These are phyloP conservation scores for Sarcophaga rosellei DNA, from an alignment of 2,888 invertebrate species.

Conservation along the genomic window DNA sequence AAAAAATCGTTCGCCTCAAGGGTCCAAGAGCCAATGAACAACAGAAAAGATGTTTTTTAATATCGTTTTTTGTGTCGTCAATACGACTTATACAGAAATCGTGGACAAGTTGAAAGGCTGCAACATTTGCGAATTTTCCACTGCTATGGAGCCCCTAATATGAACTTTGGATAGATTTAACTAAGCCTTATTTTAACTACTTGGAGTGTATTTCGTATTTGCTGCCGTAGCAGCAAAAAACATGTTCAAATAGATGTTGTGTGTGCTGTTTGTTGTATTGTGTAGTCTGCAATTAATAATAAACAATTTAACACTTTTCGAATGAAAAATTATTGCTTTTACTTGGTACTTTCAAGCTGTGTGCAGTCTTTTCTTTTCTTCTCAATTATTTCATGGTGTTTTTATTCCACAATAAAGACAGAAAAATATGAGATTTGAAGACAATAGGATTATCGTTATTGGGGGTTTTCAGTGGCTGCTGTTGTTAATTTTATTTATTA, in stretches of 20 bases:
- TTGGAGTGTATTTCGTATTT: not conserved
- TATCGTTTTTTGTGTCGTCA: too few relatives aligned
- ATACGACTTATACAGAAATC: too few relatives aligned
- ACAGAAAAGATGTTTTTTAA: too few relatives aligned
- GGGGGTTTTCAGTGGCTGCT: slow-evolving; percentile 14
- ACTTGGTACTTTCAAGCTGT: slow-evolving; percentile 62
- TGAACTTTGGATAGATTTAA: too few relatives aligned
- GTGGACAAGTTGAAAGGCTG: too few relatives aligned
- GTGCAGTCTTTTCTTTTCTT: slow-evolving; percentile 18
- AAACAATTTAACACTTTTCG: slow-evolving; percentile 78
- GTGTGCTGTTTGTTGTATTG: slow-evolving; percentile 65
- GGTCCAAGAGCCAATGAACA: too few relatives aligned
- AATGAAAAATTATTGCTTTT: slow-evolving; percentile 77
- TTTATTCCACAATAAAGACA: slow-evolving; percentile 4
- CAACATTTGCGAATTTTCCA: too few relatives aligned
- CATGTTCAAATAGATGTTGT: slow-evolving; percentile 40
- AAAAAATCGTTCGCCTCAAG: too few relatives aligned
- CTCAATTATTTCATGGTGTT: slow-evolving; percentile 22
- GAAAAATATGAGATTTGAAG: slow-evolving; percentile 15
- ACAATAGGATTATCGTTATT: slow-evolving; percentile 47
- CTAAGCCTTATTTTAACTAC: not conserved
- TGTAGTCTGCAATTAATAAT: slow-evolving; percentile 75
- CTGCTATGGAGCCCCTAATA: too few relatives aligned
- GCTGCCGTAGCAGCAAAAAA: not conserved
- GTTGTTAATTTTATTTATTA: not conserved